Evolutionary conservation across 2,113 vertebrate species (phyloP), one percentile per base, ranked within the genome.

Genomic region (Triplophysa rosa): DNA sequence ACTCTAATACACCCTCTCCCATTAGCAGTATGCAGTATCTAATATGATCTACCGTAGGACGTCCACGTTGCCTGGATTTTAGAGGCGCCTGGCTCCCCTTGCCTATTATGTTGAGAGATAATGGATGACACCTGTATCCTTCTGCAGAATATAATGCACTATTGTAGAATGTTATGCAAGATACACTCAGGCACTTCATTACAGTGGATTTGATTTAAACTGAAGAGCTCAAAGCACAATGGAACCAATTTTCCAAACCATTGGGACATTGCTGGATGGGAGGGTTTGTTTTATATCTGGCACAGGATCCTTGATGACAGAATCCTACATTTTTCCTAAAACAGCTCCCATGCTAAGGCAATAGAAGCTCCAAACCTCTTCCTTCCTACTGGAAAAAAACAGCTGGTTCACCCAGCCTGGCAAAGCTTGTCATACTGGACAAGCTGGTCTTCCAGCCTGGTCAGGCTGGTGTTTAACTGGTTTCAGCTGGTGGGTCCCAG

Each of bases 121-220:
- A 77, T 67, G 17, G 67, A 40, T 49, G 47, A 65, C 64, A 77
- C 40, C 65, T 76, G 66, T 74, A 69, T 33, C 71, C 37, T 56
- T 40, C 52, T 23, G 24, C 64, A 74, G 52, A 71, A 16, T 40
- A 66, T 54, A 61, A 65, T 37, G 19, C 68, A 64, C 11, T 68
- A 49, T 23, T 71, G 17, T 64, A 73, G 45, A 10, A 26, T 42
- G 29, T 74, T 69, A 80, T 78, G 73, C 52, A 83, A 83, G 71
- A 64, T 54, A 75, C 24, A 42, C 47, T 47, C 17, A 71, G 65
- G 67, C 76, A 56, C 52, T 65, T 78, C 63, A 45, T 68, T 66
- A 59, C 37, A 45, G 69, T 72, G 71, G 54, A 67, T 49, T 19
- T 24, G 24, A 45, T 56, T 67, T 67, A 58, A 11, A 33, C 40